A percentile compares a stretch with the other conserved stretches of the same genome.
phyloP scores from a whole-genome alignment of 2,113 vertebrate species.

The Ammospiza caudacuta region DNA sequence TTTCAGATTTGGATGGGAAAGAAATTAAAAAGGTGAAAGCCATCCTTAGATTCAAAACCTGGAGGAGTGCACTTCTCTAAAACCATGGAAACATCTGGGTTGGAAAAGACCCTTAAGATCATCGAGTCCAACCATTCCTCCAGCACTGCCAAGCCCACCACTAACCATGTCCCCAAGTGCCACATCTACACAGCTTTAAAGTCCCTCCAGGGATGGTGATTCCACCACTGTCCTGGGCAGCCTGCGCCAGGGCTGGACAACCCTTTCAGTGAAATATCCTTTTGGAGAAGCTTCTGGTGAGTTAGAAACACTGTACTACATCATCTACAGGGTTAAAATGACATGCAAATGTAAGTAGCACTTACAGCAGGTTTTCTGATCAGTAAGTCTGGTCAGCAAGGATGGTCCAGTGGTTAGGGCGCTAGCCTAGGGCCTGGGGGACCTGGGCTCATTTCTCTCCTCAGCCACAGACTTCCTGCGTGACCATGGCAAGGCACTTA shows the following conservation, averaged over 20 bases:
- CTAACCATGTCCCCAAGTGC: background rate
- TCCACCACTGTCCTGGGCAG: background rate
- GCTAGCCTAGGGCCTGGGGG: conserved; percentile 65
- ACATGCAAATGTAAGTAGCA: conserved; percentile 64
- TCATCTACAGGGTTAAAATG: conserved; percentile 61
- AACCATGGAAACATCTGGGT: background rate
- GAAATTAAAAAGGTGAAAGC: background rate
- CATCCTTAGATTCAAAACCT: conserved; percentile 4
- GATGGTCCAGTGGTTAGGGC: conserved; percentile 59
- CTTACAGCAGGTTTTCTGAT: conserved; percentile 70
- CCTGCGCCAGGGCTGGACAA: background rate
- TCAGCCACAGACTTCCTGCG: conserved; percentile 64
- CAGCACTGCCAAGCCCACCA: background rate
- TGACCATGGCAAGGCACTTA: conserved; percentile 63
- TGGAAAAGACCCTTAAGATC: background rate
- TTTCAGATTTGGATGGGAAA: background rate
- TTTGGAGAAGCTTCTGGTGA: background rate
- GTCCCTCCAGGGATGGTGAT: background rate
- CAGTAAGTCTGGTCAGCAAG: conserved; percentile 66
- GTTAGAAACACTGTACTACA: conserved; percentile 57
- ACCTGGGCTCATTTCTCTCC: conserved; percentile 63
- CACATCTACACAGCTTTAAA: background rate
- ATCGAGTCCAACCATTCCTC: background rate
- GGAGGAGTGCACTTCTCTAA: background rate
- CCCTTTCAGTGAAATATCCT: background rate